A percentile compares a stretch with the other conserved stretches of the same genome.
phyloP scores from a whole-genome alignment of 2,113 vertebrate species.

The Gallinago paraguaiae region DNA sequence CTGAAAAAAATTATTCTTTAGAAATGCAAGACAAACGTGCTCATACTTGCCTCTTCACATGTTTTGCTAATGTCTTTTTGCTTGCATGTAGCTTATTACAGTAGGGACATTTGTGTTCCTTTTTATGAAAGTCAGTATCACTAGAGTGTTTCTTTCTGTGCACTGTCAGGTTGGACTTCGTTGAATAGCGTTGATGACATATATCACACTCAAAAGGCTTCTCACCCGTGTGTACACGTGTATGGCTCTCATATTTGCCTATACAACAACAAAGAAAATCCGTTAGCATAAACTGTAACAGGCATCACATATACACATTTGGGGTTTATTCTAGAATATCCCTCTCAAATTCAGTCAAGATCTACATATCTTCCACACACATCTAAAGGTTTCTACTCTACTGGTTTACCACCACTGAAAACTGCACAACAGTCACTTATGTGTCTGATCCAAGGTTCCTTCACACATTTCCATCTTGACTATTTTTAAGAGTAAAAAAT shows the following conservation, averaged over 20 bases:
- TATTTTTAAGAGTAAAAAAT: background rate
- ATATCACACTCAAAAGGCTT: conserved; percentile 98
- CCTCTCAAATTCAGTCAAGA: background rate
- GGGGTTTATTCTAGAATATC: background rate
- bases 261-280: background rate
- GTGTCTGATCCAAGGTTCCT: background rate
- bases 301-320: rapidly evolving
- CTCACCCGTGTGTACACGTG: conserved; percentile 95
- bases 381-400: background rate
- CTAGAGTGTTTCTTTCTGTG: conserved; percentile 92
- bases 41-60: conserved; percentile 87
- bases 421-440: background rate
- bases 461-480: background rate
- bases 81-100: conserved; percentile 96
- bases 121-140: conserved; percentile 88
- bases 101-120: conserved; percentile 95
- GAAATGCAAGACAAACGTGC: background rate
- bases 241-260: conserved; percentile 98
- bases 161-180: conserved; percentile 96
- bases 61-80: conserved; percentile 94
- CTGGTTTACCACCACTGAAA: background rate
- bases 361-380: background rate
- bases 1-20: background rate
- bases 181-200: conserved; percentile 95
- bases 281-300: background rate